These are phyloP conservation scores for Cricetomys ansorgei DNA, from an alignment of 2,113 vertebrate species.

Conservation along the genomic window DNA sequence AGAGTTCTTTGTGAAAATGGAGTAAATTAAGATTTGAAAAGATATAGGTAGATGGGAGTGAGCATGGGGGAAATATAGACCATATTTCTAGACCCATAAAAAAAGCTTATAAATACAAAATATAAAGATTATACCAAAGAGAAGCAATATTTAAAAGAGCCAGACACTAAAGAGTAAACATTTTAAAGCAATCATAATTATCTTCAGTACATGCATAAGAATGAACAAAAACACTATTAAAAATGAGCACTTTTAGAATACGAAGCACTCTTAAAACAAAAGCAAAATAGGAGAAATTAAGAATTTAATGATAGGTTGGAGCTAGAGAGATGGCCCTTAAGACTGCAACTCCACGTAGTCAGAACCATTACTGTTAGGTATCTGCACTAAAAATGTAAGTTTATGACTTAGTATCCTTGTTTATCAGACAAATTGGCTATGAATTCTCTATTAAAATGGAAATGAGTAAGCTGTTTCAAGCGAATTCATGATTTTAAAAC, in stretches of 20 bases:
- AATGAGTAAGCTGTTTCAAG: neutral
- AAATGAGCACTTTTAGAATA: neutral
- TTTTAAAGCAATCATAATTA: neutral
- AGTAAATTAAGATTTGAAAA: conserved; percentile 19
- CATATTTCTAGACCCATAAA: neutral
- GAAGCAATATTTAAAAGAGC: neutral
- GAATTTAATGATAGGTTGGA: neutral
- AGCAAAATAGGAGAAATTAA: neutral
- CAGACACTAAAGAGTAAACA: neutral
- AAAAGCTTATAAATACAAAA: neutral
- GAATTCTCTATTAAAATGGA: neutral
- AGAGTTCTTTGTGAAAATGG: neutral
- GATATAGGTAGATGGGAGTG: neutral
- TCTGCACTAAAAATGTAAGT: neutral
- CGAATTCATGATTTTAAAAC: conserved; percentile 42
- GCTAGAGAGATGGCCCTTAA: too few species aligned
- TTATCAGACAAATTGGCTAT: neutral
- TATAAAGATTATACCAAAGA: neutral
- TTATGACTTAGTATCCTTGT: neutral
- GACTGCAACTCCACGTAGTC: neutral
- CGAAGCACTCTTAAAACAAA: neutral
- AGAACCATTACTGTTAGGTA: neutral
- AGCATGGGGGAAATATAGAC: neutral
- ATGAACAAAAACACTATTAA: neutral
- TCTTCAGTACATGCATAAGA: conserved; percentile 4